phyloP scores from a whole-genome alignment of 2,797 vertebrate species.

The Pempheris klunzingeri region DNA sequence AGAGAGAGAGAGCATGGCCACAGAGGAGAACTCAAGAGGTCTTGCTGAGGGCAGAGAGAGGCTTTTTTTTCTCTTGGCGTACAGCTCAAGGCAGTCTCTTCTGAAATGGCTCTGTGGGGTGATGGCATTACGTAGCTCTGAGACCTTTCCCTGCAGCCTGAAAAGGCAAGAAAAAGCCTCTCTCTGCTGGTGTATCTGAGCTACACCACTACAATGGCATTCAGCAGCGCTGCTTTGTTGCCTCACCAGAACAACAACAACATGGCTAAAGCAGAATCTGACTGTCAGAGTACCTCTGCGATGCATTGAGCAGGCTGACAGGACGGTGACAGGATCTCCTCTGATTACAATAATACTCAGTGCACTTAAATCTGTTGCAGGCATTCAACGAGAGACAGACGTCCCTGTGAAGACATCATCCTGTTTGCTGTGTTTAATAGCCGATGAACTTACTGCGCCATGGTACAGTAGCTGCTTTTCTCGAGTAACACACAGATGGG shows the following conservation, averaged over 20 bases:
- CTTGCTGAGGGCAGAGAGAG: slow-evolving; percentile 64
- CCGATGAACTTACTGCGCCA: neutral
- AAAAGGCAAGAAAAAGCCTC: slow-evolving; percentile 48
- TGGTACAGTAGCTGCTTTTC: neutral
- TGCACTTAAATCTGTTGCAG: slow-evolving; percentile 25
- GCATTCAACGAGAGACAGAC: slow-evolving; percentile 19
- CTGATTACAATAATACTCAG: slow-evolving; percentile 23
- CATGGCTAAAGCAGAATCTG: slow-evolving; percentile 39
- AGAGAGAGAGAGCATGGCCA: slow-evolving; percentile 20
- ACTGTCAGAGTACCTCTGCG: slow-evolving; percentile 21
- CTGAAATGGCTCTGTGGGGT: slow-evolving; percentile 56
- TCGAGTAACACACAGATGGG: neutral
- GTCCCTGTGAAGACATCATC: slow-evolving; percentile 9
- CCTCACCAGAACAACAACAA: slow-evolving; percentile 50
- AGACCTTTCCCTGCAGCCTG: slow-evolving; percentile 64
- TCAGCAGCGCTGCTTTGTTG: slow-evolving; percentile 25
- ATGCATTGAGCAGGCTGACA: slow-evolving; percentile 30
- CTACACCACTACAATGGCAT: neutral
- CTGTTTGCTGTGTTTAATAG: slow-evolving; percentile 9
- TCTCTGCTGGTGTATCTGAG: slow-evolving; percentile 30
- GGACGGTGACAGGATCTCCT: slow-evolving; percentile 28
- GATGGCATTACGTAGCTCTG: slow-evolving; percentile 61
- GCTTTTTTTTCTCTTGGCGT: slow-evolving; percentile 45
- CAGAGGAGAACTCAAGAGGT: slow-evolving; percentile 64
- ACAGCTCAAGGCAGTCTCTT: slow-evolving; percentile 62